Evolutionary conservation across 2,113 vertebrate species (phyloP).

Genomic region (Nyctereutes procyonoides): DNA sequence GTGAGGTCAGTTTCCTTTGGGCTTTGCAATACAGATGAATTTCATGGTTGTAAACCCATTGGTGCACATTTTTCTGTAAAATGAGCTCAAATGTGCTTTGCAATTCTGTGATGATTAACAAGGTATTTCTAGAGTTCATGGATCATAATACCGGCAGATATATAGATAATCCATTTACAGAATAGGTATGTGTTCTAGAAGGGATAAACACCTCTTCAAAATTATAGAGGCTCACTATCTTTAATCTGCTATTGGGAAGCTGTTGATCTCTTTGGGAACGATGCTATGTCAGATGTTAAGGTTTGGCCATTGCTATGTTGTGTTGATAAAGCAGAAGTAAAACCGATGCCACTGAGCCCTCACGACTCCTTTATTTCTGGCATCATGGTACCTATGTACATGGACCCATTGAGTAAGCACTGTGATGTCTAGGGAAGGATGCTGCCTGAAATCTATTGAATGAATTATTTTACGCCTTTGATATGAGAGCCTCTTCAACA

Average conservation of each 20-base stretch:
- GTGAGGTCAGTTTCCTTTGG: neutral
- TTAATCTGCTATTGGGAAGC: neutral
- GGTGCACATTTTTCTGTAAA: neutral
- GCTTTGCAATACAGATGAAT: neutral
- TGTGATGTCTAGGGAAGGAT: neutral
- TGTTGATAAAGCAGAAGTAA: neutral
- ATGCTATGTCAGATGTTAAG: neutral
- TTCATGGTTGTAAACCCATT: neutral
- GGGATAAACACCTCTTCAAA: neutral
- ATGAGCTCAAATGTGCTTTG: neutral
- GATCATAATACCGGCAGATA: neutral
- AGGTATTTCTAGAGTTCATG: neutral
- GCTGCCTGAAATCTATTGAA: neutral
- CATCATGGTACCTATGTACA: neutral
- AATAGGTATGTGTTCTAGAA: neutral
- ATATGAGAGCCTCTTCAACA: neutral
- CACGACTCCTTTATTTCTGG: neutral
- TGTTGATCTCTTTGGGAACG: neutral
- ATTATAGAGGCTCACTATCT: neutral
- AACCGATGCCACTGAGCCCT: neutral
- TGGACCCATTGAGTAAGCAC: neutral
- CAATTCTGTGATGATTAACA: neutral
- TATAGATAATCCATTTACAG: neutral
- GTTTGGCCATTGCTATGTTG: neutral
- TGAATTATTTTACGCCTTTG: neutral